Conservation (phyloP, 1,140 invertebrate genomes). For the Ridgeia piscesae region DNA sequence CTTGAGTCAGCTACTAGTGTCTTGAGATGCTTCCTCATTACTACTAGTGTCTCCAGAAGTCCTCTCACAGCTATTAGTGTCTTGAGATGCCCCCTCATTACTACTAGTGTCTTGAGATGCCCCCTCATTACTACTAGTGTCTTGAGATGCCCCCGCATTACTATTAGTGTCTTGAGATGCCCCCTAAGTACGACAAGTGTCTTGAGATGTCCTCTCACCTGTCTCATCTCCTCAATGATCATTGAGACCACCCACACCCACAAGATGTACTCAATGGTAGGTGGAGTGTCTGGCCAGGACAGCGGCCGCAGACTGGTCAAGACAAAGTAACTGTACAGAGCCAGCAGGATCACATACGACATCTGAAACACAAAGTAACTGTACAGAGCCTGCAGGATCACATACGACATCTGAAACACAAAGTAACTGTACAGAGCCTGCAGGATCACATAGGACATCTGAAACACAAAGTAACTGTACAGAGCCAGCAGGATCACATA, state of each 20-base stretch:
- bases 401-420: no score
- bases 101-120: no score
- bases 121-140: no score
- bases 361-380: conserved; percentile 29
- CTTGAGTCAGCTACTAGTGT: neutral
- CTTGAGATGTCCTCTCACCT: conserved; percentile 43
- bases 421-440: no score
- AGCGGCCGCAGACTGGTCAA: conserved; percentile 26
- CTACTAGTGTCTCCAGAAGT: no score
- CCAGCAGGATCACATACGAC: conserved; percentile 33
- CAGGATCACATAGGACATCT: no score
- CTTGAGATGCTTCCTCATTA: neutral
- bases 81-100: no score
- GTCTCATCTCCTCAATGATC: conserved; percentile 56
- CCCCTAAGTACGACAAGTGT: no score
- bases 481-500: no score
- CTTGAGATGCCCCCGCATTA: neutral
- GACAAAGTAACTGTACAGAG: conserved; percentile 33
- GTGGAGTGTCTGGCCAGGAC: conserved; percentile 14
- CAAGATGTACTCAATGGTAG: conserved; percentile 53
- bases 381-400: no score
- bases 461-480: no score
- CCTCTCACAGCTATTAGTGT: no score
- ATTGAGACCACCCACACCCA: conserved; percentile 57
- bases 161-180: neutral